Evolutionary conservation across 2,888 invertebrate species (phyloP).

Genomic region (Acrocera orbiculus): DNA sequence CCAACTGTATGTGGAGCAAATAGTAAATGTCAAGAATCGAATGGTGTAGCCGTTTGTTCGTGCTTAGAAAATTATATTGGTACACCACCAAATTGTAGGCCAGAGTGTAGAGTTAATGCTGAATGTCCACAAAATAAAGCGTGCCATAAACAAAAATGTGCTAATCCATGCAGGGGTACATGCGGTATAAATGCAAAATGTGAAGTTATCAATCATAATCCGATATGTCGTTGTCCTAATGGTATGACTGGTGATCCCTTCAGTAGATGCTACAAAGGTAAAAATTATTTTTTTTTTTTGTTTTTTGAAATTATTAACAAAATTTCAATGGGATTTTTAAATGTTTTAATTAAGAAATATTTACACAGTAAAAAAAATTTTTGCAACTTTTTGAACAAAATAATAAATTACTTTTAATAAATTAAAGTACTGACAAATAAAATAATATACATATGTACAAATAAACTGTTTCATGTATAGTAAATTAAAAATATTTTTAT

Average conservation of each 20-base stretch:
- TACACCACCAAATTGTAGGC: constrained; percentile 63
- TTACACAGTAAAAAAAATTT: too few species aligned
- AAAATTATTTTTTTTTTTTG: constrained; percentile 1
- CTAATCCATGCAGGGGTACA: constrained; percentile 64
- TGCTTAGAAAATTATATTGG: constrained; percentile 56
- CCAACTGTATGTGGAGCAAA: constrained; percentile 70
- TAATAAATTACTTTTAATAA: not conserved
- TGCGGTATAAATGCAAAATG: constrained; percentile 64
- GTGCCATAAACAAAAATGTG: constrained; percentile 65
- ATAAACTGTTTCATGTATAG: too few species aligned
- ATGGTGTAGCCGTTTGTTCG: constrained; percentile 58
- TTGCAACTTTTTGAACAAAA: too few species aligned
- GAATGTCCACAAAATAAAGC: constrained; percentile 65
- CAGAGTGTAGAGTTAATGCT: constrained; percentile 66
- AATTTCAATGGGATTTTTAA: constrained; percentile 13
- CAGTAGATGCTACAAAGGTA: constrained; percentile 43
- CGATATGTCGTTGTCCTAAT: constrained; percentile 57
- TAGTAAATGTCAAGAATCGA: constrained; percentile 54
- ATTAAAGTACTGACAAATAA: constrained; percentile 13
- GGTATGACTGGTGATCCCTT: constrained; percentile 68
- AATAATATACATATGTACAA: too few species aligned
- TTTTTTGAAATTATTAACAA: too few species aligned
- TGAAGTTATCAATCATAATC: constrained; percentile 63
- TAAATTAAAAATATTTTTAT: too few species aligned
- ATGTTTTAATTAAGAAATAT: not conserved